Conservation (phyloP, 2,888 invertebrate species). For the Dromius quadrimaculatus region DNA sequence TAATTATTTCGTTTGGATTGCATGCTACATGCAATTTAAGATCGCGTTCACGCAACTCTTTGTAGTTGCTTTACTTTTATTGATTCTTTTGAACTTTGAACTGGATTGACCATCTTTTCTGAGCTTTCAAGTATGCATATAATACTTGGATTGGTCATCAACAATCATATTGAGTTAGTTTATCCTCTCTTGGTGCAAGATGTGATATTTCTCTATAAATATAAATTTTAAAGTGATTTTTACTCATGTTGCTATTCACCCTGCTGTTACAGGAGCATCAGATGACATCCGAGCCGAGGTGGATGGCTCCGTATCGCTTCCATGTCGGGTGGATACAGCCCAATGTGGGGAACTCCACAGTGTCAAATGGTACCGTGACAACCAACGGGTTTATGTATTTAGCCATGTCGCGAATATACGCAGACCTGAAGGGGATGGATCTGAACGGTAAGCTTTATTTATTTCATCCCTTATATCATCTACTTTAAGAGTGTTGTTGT, state of each 20-base stretch:
- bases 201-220: too few species aligned
- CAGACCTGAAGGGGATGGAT: conserved; percentile 78
- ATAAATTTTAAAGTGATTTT: too few species aligned
- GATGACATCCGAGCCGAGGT: conserved; percentile 77
- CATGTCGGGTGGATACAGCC: conserved; percentile 78
- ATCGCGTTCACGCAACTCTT: conserved; percentile 20
- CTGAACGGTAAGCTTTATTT: conserved; percentile 79
- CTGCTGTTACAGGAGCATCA: conserved; percentile 63
- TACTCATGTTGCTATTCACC: too few species aligned
- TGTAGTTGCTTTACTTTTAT: background rate
- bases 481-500: too few species aligned
- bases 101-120: conserved; percentile 1
- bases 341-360: conserved; percentile 84
- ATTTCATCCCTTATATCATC: too few species aligned
- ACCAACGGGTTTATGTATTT: conserved; percentile 80
- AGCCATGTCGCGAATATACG: conserved; percentile 77
- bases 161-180: too few species aligned
- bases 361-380: conserved; percentile 86
- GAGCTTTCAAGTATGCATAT: background rate
- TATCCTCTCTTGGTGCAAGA: too few species aligned
- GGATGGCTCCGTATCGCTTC: conserved; percentile 77
- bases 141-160: too few species aligned
- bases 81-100: conserved; percentile 14
- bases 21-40: conserved; percentile 26
- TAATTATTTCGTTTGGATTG: conserved; percentile 39